These are phyloP conservation scores for Pyralis farinalis DNA, from an alignment of 2,888 invertebrate genomes.

Conservation along the genomic window DNA sequence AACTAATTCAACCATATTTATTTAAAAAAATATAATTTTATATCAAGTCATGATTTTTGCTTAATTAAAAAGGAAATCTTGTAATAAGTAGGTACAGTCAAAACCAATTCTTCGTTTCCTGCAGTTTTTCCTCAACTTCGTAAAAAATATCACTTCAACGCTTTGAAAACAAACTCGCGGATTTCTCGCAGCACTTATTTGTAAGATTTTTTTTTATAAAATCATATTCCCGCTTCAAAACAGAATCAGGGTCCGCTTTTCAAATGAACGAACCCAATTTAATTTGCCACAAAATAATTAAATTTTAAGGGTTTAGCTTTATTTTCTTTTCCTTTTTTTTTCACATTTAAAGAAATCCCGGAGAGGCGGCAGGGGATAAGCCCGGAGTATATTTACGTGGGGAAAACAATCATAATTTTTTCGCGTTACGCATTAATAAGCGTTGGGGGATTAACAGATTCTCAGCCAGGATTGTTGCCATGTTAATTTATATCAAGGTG, in stretches of 20 bases:
- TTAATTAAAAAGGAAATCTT: too few species aligned
- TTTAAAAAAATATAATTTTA: too few species aligned
- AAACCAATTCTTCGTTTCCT: too few species aligned
- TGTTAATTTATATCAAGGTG: too few species aligned
- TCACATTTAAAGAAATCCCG: conserved; percentile 14
- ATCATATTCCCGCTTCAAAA: background rate
- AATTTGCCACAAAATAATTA: conserved; percentile 20
- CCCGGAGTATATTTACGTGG: background rate
- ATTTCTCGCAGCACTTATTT: background rate
- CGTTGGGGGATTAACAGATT: too few species aligned
- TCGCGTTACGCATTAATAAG: background rate
- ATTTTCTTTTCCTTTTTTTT: conserved; percentile 10
- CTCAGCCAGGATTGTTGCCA: too few species aligned
- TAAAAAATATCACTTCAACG: too few species aligned
- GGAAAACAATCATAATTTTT: conserved; percentile 3
- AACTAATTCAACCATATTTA: too few species aligned
- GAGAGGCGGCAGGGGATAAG: conserved; percentile 7
- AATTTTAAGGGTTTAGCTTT: conserved; percentile 15
- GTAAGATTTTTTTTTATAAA: background rate
- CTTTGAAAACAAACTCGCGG: background rate
- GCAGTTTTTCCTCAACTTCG: too few species aligned
- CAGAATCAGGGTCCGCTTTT: background rate
- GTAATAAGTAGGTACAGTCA: too few species aligned
- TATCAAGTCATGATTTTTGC: too few species aligned
- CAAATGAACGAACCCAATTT: conserved; percentile 15